phyloP scores from a whole-genome alignment of 2,797 vertebrate genomes.

The Danio kyathit region DNA sequence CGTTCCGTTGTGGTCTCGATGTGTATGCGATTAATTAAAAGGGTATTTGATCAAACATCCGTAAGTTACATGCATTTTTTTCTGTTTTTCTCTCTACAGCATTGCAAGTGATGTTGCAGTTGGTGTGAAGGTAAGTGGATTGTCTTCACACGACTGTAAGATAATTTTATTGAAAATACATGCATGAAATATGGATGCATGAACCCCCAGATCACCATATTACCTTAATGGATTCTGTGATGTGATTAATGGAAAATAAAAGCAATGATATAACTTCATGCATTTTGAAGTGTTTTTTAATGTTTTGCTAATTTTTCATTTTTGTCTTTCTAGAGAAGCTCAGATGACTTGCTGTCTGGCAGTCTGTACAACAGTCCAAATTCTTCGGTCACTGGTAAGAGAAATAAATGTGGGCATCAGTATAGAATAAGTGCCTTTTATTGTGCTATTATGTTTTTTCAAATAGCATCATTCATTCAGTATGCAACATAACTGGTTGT shows the following conservation, averaged over 20 bases:
- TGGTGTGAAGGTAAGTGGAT: slow-evolving; percentile 87
- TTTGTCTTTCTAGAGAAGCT: slow-evolving; percentile 88
- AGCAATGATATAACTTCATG: not conserved
- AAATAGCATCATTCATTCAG: too few species aligned
- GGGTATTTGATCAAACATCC: not conserved
- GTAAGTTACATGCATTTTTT: not conserved
- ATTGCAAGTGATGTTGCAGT: slow-evolving; percentile 90
- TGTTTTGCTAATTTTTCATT: slow-evolving; percentile 29
- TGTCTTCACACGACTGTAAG: not conserved
- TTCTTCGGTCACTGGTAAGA: slow-evolving; percentile 88
- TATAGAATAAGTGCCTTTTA: not conserved
- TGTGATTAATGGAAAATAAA: not conserved
- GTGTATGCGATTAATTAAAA: not conserved
- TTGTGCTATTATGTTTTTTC: too few species aligned
- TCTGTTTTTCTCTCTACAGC: slow-evolving; percentile 69
- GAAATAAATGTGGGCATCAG: not conserved
- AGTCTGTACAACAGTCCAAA: slow-evolving; percentile 95
- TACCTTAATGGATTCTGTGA: not conserved
- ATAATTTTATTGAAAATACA: not conserved
- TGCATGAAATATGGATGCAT: not conserved
- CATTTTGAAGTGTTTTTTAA: slow-evolving; percentile 2
- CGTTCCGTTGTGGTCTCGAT: not conserved
- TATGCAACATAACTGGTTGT: too few species aligned
- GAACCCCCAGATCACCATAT: not conserved
- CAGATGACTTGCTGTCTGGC: slow-evolving; percentile 95